These are phyloP conservation scores for Spermophilus dauricus DNA, from an alignment of 2,113 vertebrate species.

Conservation along the genomic window DNA sequence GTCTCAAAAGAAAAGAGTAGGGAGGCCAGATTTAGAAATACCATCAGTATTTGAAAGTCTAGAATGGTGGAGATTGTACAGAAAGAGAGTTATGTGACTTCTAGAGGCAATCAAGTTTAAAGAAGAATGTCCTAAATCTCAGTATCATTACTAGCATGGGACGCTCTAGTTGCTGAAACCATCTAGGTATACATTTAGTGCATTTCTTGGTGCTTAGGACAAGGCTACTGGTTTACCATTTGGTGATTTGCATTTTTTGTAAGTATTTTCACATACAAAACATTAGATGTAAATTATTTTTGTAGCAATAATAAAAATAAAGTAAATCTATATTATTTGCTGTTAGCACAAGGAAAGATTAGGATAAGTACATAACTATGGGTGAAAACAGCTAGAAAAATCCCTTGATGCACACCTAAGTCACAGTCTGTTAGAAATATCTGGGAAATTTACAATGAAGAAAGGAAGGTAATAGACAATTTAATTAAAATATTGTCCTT, in stretches of 20 bases:
- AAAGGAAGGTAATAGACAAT: conserved; percentile 40
- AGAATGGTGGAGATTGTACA: background rate
- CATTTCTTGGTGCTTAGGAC: background rate
- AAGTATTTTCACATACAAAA: conserved; percentile 19
- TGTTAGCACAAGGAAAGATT: conserved; percentile 29
- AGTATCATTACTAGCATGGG: background rate
- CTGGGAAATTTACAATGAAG: background rate
- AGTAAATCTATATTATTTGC: conserved; percentile 39
- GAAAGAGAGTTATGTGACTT: background rate
- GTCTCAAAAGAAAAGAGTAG: background rate
- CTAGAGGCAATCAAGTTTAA: background rate
- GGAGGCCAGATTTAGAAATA: background rate
- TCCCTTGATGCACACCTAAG: conserved; percentile 21
- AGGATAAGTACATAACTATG: background rate
- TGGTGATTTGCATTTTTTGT: background rate
- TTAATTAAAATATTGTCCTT: conserved; percentile 54
- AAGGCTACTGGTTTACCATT: background rate
- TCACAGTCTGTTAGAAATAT: conserved; percentile 28
- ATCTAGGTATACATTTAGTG: background rate
- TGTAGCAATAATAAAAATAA: conserved; percentile 59
- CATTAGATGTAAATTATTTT: conserved; percentile 16
- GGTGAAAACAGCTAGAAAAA: conserved; percentile 22
- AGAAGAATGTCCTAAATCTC: background rate
- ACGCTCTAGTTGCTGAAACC: background rate
- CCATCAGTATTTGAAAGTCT: background rate